These are phyloP conservation scores for Melanotaenia boesemani DNA, from an alignment of 2,797 vertebrate species.

Conservation along the genomic window DNA sequence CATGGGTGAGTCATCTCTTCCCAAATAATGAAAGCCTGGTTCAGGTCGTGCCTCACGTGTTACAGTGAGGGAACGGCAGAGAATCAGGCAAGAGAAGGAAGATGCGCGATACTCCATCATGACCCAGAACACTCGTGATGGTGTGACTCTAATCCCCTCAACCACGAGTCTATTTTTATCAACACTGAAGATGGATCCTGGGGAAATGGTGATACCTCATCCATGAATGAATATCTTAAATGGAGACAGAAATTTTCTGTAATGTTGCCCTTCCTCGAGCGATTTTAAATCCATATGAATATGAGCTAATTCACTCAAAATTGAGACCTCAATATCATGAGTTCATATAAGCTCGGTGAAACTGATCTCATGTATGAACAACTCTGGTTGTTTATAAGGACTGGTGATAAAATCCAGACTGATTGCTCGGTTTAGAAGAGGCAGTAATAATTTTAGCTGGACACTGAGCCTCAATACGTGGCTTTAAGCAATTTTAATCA, in stretches of 20 bases:
- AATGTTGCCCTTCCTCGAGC: background rate
- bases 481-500: too few species aligned
- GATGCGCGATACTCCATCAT: conserved; percentile 8
- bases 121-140: conserved; percentile 7
- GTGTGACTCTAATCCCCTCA: conserved; percentile 11
- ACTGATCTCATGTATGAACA: too few species aligned
- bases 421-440: too few species aligned
- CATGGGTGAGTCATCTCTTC: conserved; percentile 52
- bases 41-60: conserved; percentile 42
- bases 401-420: too few species aligned
- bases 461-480: too few species aligned
- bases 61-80: conserved; percentile 1
- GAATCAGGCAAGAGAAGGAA: background rate
- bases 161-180: conserved; percentile 7
- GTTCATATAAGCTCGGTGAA: too few species aligned
- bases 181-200: background rate
- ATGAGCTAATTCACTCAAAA: background rate
- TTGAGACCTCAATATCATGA: background rate
- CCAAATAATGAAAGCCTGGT: conserved; percentile 36
- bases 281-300: background rate
- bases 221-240: conserved; percentile 1
- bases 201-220: conserved; percentile 4
- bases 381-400: too few species aligned
- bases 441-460: too few species aligned
- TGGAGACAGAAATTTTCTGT: background rate